Evolutionary conservation across 2,113 vertebrate genomes (phyloP).

Genomic region (Heloderma charlesbogerti): DNA sequence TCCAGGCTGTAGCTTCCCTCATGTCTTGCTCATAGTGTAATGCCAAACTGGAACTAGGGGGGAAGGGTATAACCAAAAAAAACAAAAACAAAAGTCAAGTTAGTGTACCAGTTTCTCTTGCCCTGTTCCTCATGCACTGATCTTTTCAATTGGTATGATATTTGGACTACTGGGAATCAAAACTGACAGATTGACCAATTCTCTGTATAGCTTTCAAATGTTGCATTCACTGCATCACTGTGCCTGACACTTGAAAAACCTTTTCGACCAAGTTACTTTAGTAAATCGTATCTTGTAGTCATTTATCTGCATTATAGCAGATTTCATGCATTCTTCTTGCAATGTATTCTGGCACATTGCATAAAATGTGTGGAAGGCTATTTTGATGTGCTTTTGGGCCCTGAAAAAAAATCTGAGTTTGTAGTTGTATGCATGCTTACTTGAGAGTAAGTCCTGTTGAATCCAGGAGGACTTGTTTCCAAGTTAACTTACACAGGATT

Average conservation of each 20-base stretch:
- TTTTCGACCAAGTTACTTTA: not conserved
- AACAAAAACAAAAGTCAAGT: not conserved
- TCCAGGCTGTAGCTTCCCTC: not conserved
- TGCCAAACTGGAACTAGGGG: not conserved
- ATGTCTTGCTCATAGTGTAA: not conserved
- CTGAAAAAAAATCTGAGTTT: not conserved
- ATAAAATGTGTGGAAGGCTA: not conserved
- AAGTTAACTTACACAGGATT: too few species aligned
- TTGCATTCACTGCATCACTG: not conserved
- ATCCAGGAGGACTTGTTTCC: not conserved
- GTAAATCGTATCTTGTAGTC: not conserved
- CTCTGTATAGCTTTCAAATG: not conserved
- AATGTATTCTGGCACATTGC: not conserved
- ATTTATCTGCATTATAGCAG: not conserved
- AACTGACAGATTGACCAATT: not conserved
- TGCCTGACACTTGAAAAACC: not conserved
- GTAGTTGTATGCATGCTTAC: not conserved
- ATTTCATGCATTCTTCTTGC: not conserved
- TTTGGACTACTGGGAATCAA: not conserved
- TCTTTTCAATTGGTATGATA: not conserved
- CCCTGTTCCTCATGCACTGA: not conserved
- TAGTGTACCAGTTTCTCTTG: not conserved
- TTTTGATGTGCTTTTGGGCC: not conserved
- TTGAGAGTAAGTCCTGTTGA: not conserved
- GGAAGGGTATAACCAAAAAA: not conserved